Conservation (phyloP, 1,140 invertebrate species). For the Pseudomyrmex dendroicus region DNA sequence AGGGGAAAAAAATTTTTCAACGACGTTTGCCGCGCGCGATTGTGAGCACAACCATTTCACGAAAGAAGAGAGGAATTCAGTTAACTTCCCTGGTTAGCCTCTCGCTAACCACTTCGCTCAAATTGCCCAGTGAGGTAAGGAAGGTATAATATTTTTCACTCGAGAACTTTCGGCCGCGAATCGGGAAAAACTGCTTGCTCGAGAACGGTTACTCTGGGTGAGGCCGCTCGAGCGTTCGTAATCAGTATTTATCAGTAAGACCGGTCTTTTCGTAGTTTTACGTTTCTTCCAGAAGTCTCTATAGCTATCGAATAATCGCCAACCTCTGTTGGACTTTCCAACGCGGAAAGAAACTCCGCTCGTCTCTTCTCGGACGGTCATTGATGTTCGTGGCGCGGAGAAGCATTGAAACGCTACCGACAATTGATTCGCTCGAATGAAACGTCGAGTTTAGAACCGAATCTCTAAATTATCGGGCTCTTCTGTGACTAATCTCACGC, state of each 20-base stretch:
- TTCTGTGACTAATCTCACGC: too few relatives aligned
- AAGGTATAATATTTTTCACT: slow-evolving; percentile 60
- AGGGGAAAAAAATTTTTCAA: slow-evolving; percentile 51
- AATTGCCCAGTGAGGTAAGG: slow-evolving; percentile 24
- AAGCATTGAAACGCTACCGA: slow-evolving; percentile 11
- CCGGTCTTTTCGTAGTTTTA: neutral
- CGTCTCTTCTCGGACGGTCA: neutral
- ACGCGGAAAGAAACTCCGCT: slow-evolving; percentile 2
- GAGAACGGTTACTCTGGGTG: slow-evolving; percentile 13
- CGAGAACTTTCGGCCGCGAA: slow-evolving; percentile 40
- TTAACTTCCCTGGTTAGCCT: slow-evolving; percentile 57
- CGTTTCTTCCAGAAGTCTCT: slow-evolving; percentile 10
- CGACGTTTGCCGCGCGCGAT: slow-evolving; percentile 6
- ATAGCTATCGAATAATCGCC: neutral
- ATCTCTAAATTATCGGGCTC: slow-evolving; percentile 2
- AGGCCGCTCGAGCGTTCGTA: slow-evolving; percentile 20
- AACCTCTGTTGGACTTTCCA: neutral
- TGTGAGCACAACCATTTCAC: slow-evolving; percentile 25
- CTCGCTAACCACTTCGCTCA: slow-evolving; percentile 8
- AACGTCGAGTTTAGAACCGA: neutral
- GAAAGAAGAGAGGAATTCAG: slow-evolving; percentile 55
- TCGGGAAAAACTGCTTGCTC: slow-evolving; percentile 23
- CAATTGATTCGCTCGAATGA: slow-evolving; percentile 7
- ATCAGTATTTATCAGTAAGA: slow-evolving; percentile 60
- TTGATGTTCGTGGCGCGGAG: neutral